Evolutionary conservation across 2,888 invertebrate species (phyloP).

Genomic region (Drosophila anceps): DNA sequence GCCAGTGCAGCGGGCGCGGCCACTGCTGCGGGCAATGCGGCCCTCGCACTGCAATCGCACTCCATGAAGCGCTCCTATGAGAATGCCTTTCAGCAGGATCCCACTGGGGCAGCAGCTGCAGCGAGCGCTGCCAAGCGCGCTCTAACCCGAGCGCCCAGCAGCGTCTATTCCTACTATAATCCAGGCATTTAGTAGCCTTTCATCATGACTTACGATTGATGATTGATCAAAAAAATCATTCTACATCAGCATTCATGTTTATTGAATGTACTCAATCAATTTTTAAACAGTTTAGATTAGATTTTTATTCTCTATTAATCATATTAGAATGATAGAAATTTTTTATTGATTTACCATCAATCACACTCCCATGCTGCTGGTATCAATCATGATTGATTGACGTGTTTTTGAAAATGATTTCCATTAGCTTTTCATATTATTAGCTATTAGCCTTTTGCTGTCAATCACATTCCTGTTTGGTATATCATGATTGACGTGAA

Average conservation of each 20-base stretch:
- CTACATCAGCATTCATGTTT: not conserved
- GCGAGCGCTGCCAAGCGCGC: slow-evolving; percentile 84
- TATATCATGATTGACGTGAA: not conserved
- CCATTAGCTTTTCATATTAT: not conserved
- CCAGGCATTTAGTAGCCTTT: slow-evolving; percentile 74
- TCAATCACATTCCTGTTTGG: not conserved
- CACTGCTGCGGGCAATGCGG: slow-evolving; percentile 41
- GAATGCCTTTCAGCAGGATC: slow-evolving; percentile 88
- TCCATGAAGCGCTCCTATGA: slow-evolving; percentile 90
- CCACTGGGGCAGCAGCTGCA: slow-evolving; percentile 73
- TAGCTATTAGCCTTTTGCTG: not conserved
- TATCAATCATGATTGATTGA: slow-evolving; percentile 6
- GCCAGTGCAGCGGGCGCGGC: slow-evolving; percentile 51
- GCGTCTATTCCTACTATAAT: slow-evolving; percentile 82
- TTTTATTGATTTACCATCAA: not conserved
- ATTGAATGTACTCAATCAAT: not conserved
- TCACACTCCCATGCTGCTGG: not conserved
- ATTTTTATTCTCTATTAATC: not conserved
- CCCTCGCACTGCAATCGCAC: slow-evolving; percentile 56
- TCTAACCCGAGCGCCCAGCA: slow-evolving; percentile 78
- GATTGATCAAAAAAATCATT: not conserved
- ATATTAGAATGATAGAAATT: not conserved
- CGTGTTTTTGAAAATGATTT: not conserved
- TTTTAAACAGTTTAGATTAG: not conserved
- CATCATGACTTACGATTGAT: slow-evolving; percentile 28